Percentiles rank a stretch among this genome's conserved stretches.
Conservation (phyloP, 2,113 vertebrate genomes). For the Triplophysa tibetana region DNA sequence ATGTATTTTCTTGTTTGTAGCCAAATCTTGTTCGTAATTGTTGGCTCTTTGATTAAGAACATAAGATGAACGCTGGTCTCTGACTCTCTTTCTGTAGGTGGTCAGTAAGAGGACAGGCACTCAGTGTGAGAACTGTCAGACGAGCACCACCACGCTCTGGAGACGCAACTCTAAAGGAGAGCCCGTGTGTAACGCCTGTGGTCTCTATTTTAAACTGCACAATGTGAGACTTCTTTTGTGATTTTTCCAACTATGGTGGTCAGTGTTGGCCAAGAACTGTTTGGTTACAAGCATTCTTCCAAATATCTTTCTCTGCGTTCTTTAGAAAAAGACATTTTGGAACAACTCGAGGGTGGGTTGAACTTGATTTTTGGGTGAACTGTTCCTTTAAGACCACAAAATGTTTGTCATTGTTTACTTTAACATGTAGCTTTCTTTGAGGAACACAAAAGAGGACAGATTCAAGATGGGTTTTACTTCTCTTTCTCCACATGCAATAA, state of each 20-base stretch:
- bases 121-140: constrained; percentile 83
- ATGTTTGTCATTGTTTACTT: background rate
- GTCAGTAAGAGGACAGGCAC: constrained; percentile 75
- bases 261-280: no score
- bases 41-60: background rate
- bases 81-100: constrained; percentile 61
- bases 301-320: no score
- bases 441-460: no score
- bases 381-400: no score
- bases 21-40: background rate
- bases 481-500: no score
- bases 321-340: no score
- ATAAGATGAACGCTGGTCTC: background rate
- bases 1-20: background rate
- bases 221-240: constrained; percentile 65
- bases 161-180: constrained; percentile 79
- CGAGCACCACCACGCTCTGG: constrained; percentile 81
- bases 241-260: no score
- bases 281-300: no score
- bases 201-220: constrained; percentile 85
- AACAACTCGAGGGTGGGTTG: no score
- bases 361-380: no score
- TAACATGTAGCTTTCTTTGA: background rate
- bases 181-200: constrained; percentile 84
- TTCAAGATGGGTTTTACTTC: no score